phyloP scores from a whole-genome alignment of 1,140 invertebrate genomes.

The Tachypleus tridentatus region DNA sequence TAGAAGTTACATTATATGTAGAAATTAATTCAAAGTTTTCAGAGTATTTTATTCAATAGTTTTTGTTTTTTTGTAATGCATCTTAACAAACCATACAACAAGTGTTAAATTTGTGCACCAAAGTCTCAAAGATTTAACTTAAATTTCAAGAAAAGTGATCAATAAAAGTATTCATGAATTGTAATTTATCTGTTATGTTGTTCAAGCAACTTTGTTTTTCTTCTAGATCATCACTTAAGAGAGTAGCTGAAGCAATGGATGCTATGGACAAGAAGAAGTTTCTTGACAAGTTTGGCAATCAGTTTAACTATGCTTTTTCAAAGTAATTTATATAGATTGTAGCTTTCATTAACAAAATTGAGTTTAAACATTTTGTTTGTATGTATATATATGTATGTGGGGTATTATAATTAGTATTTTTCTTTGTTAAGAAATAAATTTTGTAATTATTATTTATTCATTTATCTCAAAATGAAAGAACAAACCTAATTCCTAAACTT shows the following conservation, averaged over 20 bases:
- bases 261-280: constrained; percentile 35
- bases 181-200: not conserved
- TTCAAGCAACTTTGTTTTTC: constrained; percentile 1
- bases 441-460: too few species aligned
- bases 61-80: constrained; percentile 6
- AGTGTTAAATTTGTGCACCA: constrained; percentile 1
- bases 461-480: too few species aligned
- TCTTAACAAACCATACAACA: not conserved
- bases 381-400: too few species aligned
- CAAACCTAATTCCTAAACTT: too few species aligned
- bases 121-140: too few species aligned
- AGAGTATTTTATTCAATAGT: not conserved
- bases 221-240: constrained; percentile 31
- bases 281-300: constrained; percentile 44
- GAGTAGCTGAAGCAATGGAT: constrained; percentile 37
- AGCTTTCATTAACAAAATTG: too few species aligned
- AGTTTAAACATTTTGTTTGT: too few species aligned
- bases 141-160: not conserved
- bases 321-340: too few species aligned
- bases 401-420: too few species aligned
- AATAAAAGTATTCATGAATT: constrained; percentile 1
- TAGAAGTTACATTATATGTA: too few species aligned
- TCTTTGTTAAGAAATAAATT: too few species aligned
- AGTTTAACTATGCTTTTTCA: constrained; percentile 38
- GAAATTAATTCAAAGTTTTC: too few species aligned